Conservation (phyloP, 2,888 invertebrate genomes). For the Folsomia candida region DNA sequence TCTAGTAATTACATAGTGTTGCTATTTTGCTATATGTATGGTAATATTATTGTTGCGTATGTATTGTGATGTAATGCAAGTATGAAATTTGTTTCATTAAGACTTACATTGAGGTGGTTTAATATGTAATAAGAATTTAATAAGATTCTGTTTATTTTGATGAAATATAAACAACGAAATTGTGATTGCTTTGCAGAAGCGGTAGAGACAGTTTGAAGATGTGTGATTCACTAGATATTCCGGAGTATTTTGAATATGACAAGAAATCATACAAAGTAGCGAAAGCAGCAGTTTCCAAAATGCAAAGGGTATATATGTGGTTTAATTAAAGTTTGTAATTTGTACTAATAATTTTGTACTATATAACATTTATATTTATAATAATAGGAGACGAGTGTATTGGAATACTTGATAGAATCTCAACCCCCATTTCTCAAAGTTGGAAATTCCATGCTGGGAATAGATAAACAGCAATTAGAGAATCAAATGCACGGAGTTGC, state of each 20-base stretch:
- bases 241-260: not conserved
- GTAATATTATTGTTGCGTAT: no score
- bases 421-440: slow-evolving; percentile 29
- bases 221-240: no score
- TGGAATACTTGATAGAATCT: slow-evolving; percentile 24
- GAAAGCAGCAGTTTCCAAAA: slow-evolving; percentile 5
- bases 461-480: slow-evolving; percentile 23
- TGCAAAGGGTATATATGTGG: slow-evolving; percentile 19
- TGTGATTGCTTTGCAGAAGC: no score
- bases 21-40: no score
- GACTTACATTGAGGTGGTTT: no score
- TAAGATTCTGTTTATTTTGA: no score
- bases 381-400: slow-evolving; percentile 24
- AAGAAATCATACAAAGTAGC: slow-evolving; percentile 9
- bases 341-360: not conserved
- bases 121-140: no score
- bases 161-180: no score
- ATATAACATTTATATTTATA: not conserved
- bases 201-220: no score
- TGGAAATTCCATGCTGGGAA: slow-evolving; percentile 23
- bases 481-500: slow-evolving; percentile 25
- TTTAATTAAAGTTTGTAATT: not conserved
- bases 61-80: no score
- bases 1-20: no score
- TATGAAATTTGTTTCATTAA: no score